phyloP scores from a whole-genome alignment of 1,140 invertebrate species.

The Drosophila rufa region DNA sequence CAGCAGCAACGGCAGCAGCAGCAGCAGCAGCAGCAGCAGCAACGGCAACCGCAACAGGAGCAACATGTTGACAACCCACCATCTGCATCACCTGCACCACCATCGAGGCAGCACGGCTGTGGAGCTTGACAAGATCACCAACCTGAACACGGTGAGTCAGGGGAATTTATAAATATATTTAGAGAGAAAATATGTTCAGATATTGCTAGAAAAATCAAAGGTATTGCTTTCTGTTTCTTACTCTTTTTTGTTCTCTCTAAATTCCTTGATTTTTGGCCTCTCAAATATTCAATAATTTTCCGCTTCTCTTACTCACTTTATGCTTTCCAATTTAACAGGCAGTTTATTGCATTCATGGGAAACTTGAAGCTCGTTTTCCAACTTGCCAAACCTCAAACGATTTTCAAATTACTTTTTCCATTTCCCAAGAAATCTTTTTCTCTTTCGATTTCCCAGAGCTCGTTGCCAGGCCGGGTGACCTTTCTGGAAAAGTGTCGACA shows the following conservation, averaged over 20 bases:
- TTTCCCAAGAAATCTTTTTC: slow-evolving; percentile 2
- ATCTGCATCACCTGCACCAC: slow-evolving; percentile 82
- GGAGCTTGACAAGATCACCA: slow-evolving; percentile 81
- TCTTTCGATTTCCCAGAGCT: slow-evolving; percentile 1
- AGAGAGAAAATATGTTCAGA: background rate
- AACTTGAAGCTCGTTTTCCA: slow-evolving; percentile 10
- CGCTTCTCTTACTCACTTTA: slow-evolving; percentile 6
- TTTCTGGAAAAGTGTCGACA: slow-evolving; percentile 17
- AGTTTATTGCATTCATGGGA: slow-evolving; percentile 13
- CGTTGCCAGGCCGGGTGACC: slow-evolving; percentile 7
- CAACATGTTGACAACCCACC: slow-evolving; percentile 84
- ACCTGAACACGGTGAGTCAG: slow-evolving; percentile 75
- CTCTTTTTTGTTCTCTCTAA: too few relatives aligned
- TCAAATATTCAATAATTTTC: background rate
- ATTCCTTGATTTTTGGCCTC: too few relatives aligned
- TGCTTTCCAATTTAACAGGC: slow-evolving; percentile 6
- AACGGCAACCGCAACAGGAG: slow-evolving; percentile 20
- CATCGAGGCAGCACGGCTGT: slow-evolving; percentile 80
- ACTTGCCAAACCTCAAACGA: slow-evolving; percentile 31
- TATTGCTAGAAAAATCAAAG: background rate
- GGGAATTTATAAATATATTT: background rate
- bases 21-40: background rate
- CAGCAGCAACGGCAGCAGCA: background rate
- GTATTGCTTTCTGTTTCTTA: too few relatives aligned
- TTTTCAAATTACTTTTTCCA: slow-evolving; percentile 25